Evolutionary conservation across 1,140 invertebrate species (phyloP), one percentile per base, ranked within the genome.

Genomic region (Heliothis virescens): DNA sequence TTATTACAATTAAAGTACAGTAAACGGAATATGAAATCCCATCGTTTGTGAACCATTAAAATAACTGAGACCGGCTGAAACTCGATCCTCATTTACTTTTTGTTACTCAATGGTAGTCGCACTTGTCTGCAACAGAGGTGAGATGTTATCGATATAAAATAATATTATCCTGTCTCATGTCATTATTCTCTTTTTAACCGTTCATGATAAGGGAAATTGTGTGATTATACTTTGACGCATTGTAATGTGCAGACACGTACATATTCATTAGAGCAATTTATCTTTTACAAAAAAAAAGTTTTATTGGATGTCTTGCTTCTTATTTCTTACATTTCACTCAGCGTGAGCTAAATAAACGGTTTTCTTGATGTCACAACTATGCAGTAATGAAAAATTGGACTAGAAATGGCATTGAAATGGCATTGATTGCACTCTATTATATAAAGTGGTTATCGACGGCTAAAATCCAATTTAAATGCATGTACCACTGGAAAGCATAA

Each of bases 401-500:
- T 55, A 67, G 62, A 74, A 16, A 21, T 57, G 18, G 65, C 62
- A 62, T 62, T 73, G 62, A 74, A 16, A 21, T 57, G 18, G 65
- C 62, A 62, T 62, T 73, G 79, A 57, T 80, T 15, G 57, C 60
- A n/a, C 59, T 80, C 76, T 81, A 75, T 82, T 59, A 59, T 79
- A 81, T 63, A 83, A 80, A 82, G 79, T 67, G 74, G 77, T 84
- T 67, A 85, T 76, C 67, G 47, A 79, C 65, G 57, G 59, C 69
- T 88, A 86, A 86, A 88, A 83, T 86, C 83, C 83, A 87, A 88
- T 88, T 87, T 88, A 88, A 85, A 88, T 88, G 86, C 86, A 86
- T 82, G 82, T 82, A 84, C 81, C 78, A 78, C 82, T 72, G 79
- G 78, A 76, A 62, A 79, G 72, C 81, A 86, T 85, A 87, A 87